phyloP scores from a whole-genome alignment of 2,113 vertebrate species.

The Porphyrio hochstetteri region DNA sequence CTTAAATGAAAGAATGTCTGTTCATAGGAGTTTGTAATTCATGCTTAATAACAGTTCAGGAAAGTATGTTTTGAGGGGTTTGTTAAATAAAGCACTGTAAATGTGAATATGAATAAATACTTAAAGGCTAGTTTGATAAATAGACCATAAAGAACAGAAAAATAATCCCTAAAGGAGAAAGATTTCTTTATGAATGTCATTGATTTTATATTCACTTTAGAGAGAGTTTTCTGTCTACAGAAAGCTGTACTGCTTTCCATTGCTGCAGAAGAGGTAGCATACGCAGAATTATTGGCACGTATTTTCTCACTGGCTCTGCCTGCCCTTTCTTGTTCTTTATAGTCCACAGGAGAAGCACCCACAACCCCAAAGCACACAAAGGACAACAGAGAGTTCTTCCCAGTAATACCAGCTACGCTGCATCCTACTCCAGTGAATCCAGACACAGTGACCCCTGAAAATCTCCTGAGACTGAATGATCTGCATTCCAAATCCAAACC shows the following conservation, averaged over 20 bases:
- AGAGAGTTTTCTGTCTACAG: not conserved
- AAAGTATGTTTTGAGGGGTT: not conserved
- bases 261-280: not conserved
- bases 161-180: not conserved
- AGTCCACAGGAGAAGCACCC: slow-evolving; percentile 85
- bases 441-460: slow-evolving; percentile 64
- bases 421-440: slow-evolving; percentile 51
- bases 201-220: not conserved
- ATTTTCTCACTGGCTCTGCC: not conserved
- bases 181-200: not conserved
- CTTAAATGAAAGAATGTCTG: not conserved
- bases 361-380: slow-evolving; percentile 90
- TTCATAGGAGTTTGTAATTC: not conserved
- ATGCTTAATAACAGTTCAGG: not conserved
- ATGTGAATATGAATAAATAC: not conserved
- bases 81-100: not conserved
- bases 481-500: slow-evolving; percentile 76
- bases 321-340: not conserved
- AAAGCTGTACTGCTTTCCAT: not conserved
- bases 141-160: not conserved
- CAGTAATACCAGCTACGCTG: slow-evolving; percentile 69
- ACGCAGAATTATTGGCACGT: not conserved
- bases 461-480: slow-evolving; percentile 75
- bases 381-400: slow-evolving; percentile 92
- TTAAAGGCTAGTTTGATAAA: not conserved